Conservation (phyloP, 2,113 vertebrate genomes). For the Clupea harengus region DNA sequence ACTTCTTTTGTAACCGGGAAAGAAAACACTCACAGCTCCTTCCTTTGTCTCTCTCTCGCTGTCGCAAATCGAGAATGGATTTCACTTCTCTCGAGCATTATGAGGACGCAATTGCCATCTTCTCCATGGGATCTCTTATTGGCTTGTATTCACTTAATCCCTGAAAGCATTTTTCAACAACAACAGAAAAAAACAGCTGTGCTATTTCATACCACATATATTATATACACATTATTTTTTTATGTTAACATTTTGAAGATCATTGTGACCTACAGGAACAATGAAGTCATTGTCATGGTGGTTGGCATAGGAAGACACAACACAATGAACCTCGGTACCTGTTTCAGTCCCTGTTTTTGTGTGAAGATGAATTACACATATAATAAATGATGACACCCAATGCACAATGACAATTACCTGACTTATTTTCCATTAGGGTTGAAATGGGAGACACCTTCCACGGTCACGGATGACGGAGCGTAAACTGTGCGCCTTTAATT, state of each 20-base stretch:
- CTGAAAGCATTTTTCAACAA: neutral
- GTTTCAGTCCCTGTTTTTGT: slow-evolving; percentile 52
- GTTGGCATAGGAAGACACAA: neutral
- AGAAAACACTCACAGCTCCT: slow-evolving; percentile 61
- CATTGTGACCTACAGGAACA: slow-evolving; percentile 43
- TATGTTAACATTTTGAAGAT: slow-evolving; percentile 22
- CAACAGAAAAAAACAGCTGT: neutral
- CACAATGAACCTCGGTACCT: slow-evolving; percentile 64
- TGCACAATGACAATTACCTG: slow-evolving; percentile 79
- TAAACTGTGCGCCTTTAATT: slow-evolving; percentile 72
- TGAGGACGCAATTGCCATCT: neutral
- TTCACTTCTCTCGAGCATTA: neutral
- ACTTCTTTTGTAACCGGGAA: slow-evolving; percentile 67
- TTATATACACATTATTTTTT: neutral
- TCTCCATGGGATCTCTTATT: neutral
- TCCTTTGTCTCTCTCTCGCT: slow-evolving; percentile 58
- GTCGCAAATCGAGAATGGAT: neutral
- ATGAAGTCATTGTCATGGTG: slow-evolving; percentile 21
- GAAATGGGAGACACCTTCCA: slow-evolving; percentile 66
- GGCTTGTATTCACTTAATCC: neutral
- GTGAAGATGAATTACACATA: slow-evolving; percentile 75
- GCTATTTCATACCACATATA: neutral
- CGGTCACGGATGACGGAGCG: slow-evolving; percentile 70
- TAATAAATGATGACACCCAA: slow-evolving; percentile 74
- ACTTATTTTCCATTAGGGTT: slow-evolving; percentile 71